Percentiles rank a stretch among this genome's conserved stretches.
These are phyloP conservation scores for Octodon degus DNA, from an alignment of 2,113 vertebrate genomes.

Conservation along the genomic window DNA sequence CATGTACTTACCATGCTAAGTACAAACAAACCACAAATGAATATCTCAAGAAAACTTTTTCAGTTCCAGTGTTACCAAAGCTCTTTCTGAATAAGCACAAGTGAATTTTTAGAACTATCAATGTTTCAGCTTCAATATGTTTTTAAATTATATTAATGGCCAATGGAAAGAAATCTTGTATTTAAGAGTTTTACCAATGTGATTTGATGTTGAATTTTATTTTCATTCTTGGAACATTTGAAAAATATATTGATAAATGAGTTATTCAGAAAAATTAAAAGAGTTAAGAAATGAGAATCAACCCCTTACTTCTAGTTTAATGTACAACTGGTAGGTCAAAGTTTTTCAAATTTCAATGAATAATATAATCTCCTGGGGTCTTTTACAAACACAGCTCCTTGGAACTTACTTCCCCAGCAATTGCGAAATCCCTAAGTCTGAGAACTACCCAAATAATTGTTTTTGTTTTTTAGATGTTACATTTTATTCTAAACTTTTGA, in stretches of 20 bases:
- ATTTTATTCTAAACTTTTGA: background rate
- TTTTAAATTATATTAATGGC: background rate
- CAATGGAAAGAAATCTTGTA: background rate
- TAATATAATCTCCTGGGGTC: background rate
- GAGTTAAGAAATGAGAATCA: background rate
- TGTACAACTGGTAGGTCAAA: background rate
- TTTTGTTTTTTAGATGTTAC: too few relatives aligned
- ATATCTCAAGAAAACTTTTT: background rate
- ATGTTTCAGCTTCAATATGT: background rate
- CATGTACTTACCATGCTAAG: too few relatives aligned
- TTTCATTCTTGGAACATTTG: background rate
- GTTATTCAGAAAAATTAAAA: background rate
- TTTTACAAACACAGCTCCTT: background rate
- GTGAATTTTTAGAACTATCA: background rate
- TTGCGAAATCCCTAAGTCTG: background rate
- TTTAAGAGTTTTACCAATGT: slow-evolving; percentile 3
- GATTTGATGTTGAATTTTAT: background rate
- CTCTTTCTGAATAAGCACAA: background rate
- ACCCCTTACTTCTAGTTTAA: background rate
- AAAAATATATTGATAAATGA: background rate
- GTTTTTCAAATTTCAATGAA: background rate
- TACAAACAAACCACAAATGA: background rate
- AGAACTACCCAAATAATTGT: background rate
- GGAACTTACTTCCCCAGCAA: background rate
- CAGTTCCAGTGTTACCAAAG: background rate